phyloP scores from a whole-genome alignment of 2,113 vertebrate genomes.

The Dromas ardeola region DNA sequence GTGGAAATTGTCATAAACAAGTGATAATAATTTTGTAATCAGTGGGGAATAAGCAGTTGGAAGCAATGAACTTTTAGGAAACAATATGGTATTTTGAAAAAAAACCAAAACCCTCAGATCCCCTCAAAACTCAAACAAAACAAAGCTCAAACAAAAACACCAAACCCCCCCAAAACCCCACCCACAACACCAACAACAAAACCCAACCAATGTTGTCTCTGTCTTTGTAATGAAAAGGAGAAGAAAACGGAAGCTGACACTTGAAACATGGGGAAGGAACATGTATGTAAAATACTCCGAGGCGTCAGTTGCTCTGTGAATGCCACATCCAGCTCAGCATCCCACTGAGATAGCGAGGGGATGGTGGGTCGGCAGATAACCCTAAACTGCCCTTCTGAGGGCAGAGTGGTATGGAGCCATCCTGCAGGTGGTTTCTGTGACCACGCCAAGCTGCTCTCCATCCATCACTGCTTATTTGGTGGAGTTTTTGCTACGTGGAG shows the following conservation, averaged over 20 bases:
- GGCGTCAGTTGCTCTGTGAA: background rate
- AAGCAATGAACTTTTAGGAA: background rate
- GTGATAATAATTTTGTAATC: background rate
- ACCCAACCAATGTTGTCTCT: background rate
- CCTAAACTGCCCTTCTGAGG: background rate
- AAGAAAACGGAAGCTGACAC: background rate
- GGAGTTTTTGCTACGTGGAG: background rate
- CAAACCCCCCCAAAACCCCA: accelerated
- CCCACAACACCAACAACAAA: background rate
- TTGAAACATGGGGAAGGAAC: background rate
- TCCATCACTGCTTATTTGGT: background rate
- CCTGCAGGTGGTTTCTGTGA: background rate
- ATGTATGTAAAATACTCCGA: background rate
- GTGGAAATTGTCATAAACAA: constrained; percentile 21
- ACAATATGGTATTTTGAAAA: background rate
- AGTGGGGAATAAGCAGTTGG: background rate
- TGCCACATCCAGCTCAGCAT: background rate
- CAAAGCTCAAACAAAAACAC: background rate
- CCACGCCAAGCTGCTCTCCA: background rate
- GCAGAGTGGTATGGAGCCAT: background rate
- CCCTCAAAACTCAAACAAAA: background rate
- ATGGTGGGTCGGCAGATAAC: background rate
- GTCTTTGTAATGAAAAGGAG: background rate
- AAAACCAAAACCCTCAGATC: background rate
- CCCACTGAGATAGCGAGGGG: too few species aligned